Conservation (phyloP, 2,888 invertebrate genomes). For the Tetragonisca angustula region DNA sequence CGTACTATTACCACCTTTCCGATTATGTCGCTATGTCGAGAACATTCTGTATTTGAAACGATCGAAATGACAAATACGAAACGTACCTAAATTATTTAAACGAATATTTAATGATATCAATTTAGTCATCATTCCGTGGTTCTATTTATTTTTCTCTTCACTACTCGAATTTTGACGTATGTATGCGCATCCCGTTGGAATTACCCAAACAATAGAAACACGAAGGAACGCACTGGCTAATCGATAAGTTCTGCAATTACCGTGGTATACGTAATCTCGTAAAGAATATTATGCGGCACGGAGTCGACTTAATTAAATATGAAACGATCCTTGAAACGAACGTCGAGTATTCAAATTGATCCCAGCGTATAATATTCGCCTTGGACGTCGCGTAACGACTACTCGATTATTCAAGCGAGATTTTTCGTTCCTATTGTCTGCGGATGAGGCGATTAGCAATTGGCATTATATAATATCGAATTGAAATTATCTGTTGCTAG, state of each 20-base stretch:
- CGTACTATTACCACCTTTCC: no score
- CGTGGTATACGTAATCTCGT: constrained; percentile 12
- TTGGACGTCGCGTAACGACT: not conserved
- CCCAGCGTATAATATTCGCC: constrained; percentile 7
- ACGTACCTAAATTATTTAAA: no score
- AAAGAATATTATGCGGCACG: constrained; percentile 29
- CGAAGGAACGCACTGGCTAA: constrained; percentile 40
- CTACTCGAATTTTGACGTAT: constrained; percentile 42
- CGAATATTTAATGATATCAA: constrained; percentile 44
- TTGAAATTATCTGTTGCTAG: not conserved
- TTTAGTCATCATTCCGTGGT: constrained; percentile 71
- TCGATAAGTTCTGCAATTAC: constrained; percentile 57
- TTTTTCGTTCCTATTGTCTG: not conserved
- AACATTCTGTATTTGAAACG: no score
- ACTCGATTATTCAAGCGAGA: constrained; percentile 15
- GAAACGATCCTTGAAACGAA: not conserved
- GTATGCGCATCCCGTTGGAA: constrained; percentile 61
- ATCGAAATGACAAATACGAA: no score
- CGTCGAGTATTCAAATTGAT: constrained; percentile 22
- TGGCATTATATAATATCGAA: not conserved
- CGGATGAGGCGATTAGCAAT: not conserved
- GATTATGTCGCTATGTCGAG: no score
- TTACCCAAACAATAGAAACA: constrained; percentile 57
- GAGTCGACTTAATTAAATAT: constrained; percentile 21
- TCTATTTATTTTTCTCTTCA: constrained; percentile 24